Evolutionary conservation across 2,888 invertebrate species (phyloP).

Genomic region (Leptinotarsa juncta): DNA sequence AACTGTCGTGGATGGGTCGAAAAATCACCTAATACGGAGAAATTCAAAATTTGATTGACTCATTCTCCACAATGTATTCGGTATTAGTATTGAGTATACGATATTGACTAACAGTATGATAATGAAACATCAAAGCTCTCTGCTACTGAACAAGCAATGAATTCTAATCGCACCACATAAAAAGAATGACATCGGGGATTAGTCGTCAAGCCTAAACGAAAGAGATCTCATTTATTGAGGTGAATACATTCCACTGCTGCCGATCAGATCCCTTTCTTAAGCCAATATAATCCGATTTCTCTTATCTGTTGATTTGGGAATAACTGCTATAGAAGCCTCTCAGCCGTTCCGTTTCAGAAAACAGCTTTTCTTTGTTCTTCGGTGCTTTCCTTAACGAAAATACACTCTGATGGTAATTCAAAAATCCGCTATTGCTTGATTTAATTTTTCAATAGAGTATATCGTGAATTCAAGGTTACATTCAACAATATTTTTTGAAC

Average conservation of each 20-base stretch:
- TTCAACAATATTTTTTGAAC: no score
- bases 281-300: neutral
- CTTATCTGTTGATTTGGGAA: neutral
- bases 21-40: no score
- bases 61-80: no score
- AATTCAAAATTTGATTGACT: no score
- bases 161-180: neutral
- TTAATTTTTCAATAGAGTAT: no score
- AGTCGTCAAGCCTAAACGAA: neutral
- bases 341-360: neutral
- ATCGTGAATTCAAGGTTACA: no score
- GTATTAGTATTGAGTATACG: no score
- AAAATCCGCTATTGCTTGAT: no score
- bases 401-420: no score
- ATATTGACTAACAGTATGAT: neutral
- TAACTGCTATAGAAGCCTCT: neutral
- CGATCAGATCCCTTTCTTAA: neutral
- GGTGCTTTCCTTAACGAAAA: neutral
- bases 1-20: no score
- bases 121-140: neutral
- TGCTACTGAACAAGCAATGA: neutral
- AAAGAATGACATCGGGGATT: constrained; percentile 1
- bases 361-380: neutral
- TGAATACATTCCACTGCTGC: constrained; percentile 6
- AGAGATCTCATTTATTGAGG: neutral